phyloP scores from a whole-genome alignment of 1,140 invertebrate genomes.

The Laupala kohalensis region DNA sequence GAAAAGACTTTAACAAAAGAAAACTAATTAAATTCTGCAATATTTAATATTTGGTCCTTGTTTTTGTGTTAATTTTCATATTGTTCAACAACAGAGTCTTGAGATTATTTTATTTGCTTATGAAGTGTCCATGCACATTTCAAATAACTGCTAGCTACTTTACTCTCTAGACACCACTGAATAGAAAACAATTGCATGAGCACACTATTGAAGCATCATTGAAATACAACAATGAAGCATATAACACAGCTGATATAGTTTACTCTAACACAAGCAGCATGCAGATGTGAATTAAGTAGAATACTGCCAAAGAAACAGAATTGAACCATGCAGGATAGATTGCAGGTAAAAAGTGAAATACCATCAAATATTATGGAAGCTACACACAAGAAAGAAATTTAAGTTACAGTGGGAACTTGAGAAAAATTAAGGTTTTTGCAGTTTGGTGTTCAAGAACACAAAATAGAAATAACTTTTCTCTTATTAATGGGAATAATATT shows the following conservation, averaged over 20 bases:
- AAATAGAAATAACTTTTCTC: no score
- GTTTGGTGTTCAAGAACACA: no score
- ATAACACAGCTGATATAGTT: neutral
- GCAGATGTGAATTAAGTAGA: neutral
- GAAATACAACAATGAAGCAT: neutral
- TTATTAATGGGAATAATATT: no score
- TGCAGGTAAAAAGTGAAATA: neutral
- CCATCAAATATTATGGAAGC: neutral
- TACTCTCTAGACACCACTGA: neutral
- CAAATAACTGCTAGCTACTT: neutral
- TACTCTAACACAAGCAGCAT: neutral
- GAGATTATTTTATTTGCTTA: neutral
- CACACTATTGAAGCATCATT: neutral
- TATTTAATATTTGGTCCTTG: no score
- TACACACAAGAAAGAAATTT: neutral
- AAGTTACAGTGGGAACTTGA: no score
- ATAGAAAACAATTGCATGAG: neutral
- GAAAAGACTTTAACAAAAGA: neutral
- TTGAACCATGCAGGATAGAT: neutral
- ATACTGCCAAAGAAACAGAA: neutral
- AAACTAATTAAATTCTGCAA: neutral
- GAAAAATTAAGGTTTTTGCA: no score
- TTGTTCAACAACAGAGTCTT: neutral
- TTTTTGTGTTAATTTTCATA: neutral
- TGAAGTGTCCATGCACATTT: neutral